These are phyloP conservation scores for Lates calcarifer DNA, from an alignment of 2,113 vertebrate genomes.

Conservation along the genomic window DNA sequence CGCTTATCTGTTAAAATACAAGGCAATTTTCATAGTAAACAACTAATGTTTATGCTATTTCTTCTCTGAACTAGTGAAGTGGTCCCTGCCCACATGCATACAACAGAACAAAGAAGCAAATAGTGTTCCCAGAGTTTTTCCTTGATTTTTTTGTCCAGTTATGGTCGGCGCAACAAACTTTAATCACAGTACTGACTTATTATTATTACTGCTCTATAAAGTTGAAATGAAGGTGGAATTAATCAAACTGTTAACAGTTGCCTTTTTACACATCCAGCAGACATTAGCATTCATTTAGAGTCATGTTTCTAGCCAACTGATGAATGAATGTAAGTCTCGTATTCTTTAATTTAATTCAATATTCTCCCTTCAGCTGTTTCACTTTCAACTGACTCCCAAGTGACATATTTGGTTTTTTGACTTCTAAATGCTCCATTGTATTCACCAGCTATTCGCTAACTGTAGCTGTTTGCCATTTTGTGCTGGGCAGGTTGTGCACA, in stretches of 20 bases:
- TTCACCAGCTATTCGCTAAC: neutral
- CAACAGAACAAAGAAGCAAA: no score
- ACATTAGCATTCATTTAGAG: neutral
- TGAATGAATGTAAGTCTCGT: neutral
- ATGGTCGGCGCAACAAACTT: neutral
- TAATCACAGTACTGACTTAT: neutral
- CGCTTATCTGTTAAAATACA: neutral
- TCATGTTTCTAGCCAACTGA: neutral
- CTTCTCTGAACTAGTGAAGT: no score
- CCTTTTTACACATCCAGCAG: neutral
- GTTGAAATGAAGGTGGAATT: neutral
- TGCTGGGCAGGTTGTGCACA: slow-evolving; percentile 4
- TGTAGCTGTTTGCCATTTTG: slow-evolving; percentile 1
- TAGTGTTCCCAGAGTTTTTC: no score
- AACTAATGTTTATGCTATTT: no score
- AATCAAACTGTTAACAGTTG: no score
- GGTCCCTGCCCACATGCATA: no score
- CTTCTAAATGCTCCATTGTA: neutral
- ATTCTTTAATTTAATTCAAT: neutral
- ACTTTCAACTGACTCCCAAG: neutral
- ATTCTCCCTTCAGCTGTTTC: neutral
- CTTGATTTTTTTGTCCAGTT: no score
- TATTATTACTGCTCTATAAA: neutral
- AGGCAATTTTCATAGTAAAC: no score
- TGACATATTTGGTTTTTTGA: slow-evolving; percentile 1